Percentiles rank a stretch among this genome's conserved stretches.
These are phyloP conservation scores for Melanotaenia parkinsoni DNA, from an alignment of 2,797 vertebrate genomes.

Conservation along the genomic window DNA sequence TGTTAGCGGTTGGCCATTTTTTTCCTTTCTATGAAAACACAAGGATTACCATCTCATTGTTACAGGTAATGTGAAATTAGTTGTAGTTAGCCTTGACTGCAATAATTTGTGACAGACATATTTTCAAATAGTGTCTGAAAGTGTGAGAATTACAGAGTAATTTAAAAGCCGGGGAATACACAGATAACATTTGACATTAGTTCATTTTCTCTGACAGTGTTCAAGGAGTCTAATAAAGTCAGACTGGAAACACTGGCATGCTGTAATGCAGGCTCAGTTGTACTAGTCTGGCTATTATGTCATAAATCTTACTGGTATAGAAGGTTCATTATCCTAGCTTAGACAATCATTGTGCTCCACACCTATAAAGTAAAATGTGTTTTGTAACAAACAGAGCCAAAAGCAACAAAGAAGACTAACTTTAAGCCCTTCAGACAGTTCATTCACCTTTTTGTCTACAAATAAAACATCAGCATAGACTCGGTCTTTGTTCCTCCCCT, in stretches of 20 bases:
- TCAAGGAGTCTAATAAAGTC: conserved; percentile 29
- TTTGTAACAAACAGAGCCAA: not conserved
- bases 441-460: not conserved
- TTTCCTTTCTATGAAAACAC: not conserved
- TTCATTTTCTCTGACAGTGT: conserved; percentile 21
- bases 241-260: conserved; percentile 25
- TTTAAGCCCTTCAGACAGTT: not conserved
- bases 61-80: conserved; percentile 1
- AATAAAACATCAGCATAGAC: not conserved
- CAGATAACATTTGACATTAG: conserved; percentile 5
- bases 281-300: not conserved
- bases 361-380: not conserved
- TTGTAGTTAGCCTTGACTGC: conserved; percentile 12
- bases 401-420: not conserved
- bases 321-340: not conserved
- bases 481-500: not conserved
- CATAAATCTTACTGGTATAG: not conserved
- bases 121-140: conserved; percentile 8
- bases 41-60: conserved; percentile 2
- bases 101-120: not conserved
- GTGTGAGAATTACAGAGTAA: conserved; percentile 6
- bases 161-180: conserved; percentile 19
- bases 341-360: not conserved
- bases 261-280: conserved; percentile 28
- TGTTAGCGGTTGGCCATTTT: not conserved